phyloP scores from a whole-genome alignment of 2,113 vertebrate genomes.

The Willisornis vidua region DNA sequence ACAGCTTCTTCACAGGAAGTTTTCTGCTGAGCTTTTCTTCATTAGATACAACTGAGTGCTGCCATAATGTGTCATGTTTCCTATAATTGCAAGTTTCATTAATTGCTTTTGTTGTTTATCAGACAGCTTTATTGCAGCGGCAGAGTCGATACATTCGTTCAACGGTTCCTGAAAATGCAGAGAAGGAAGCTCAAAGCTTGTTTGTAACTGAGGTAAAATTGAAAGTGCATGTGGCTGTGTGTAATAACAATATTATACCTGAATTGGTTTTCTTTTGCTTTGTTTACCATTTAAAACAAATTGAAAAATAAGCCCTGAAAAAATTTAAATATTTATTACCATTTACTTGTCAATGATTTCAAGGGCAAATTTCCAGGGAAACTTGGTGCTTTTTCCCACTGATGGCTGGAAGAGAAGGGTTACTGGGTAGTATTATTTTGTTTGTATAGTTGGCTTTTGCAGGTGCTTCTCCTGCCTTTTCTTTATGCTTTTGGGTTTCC shows the following conservation, averaged over 20 bases:
- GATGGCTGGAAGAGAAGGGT: neutral
- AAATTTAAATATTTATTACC: neutral
- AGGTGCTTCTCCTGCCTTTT: neutral
- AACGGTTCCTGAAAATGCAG: slow-evolving; percentile 91
- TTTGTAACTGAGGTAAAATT: slow-evolving; percentile 93
- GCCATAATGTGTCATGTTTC: neutral
- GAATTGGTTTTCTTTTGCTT: neutral
- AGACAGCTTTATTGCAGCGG: slow-evolving; percentile 87
- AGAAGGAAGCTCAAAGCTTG: slow-evolving; percentile 89
- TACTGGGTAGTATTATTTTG: neutral
- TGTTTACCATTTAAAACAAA: neutral
- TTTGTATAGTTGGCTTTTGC: neutral
- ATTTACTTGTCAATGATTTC: neutral
- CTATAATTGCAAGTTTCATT: neutral
- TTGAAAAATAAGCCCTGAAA: neutral
- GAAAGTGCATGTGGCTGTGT: neutral
- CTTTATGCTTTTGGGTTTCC: neutral
- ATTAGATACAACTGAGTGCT: neutral
- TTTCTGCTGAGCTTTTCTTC: neutral
- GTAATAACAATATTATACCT: neutral
- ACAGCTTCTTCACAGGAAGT: neutral
- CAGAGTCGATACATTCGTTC: slow-evolving; percentile 87
- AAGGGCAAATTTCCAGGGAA: neutral
- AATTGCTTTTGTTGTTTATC: slow-evolving; percentile 28
- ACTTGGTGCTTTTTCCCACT: neutral